Evolutionary conservation across 2,113 vertebrate genomes (phyloP).

Genomic region (Loxodonta africana): DNA sequence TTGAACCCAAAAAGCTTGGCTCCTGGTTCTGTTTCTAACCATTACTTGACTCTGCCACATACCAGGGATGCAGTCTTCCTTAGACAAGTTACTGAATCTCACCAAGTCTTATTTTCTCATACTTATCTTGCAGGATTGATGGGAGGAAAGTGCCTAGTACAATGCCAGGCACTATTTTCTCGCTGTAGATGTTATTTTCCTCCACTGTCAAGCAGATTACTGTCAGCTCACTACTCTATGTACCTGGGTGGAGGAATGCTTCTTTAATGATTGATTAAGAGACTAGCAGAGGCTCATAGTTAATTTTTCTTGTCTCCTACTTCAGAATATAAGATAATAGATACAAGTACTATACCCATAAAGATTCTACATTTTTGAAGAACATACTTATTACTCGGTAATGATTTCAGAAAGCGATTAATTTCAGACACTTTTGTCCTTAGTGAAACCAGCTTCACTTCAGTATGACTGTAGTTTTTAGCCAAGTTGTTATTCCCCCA

Average conservation of each 20-base stretch:
- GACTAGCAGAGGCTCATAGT: not conserved
- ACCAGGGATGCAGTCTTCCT: no score
- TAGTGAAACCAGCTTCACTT: not conserved
- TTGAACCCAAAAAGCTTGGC: not conserved
- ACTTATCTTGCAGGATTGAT: not conserved
- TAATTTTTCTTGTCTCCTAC: slow-evolving; percentile 30
- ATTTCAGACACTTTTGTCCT: slow-evolving; percentile 1
- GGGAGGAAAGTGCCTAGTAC: not conserved
- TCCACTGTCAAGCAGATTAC: not conserved
- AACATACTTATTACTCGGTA: not conserved
- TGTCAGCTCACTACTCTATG: not conserved
- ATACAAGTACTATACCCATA: not conserved
- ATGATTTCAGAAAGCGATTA: slow-evolving; percentile 40
- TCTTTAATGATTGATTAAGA: slow-evolving; percentile 42
- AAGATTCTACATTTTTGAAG: not conserved
- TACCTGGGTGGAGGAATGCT: not conserved
- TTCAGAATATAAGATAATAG: slow-evolving; percentile 25
- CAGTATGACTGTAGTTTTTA: not conserved
- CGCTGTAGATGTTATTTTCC: not conserved
- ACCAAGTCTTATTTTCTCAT: not conserved
- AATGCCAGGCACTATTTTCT: not conserved
- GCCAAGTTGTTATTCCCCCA: not conserved
- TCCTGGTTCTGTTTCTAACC: not conserved
- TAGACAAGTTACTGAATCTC: not conserved
- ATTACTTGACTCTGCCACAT: not conserved